A percentile compares a stretch with the other conserved stretches of the same genome.
These are phyloP conservation scores for Tetragnatha montana DNA, from an alignment of 2,888 invertebrate genomes.

Conservation along the genomic window DNA sequence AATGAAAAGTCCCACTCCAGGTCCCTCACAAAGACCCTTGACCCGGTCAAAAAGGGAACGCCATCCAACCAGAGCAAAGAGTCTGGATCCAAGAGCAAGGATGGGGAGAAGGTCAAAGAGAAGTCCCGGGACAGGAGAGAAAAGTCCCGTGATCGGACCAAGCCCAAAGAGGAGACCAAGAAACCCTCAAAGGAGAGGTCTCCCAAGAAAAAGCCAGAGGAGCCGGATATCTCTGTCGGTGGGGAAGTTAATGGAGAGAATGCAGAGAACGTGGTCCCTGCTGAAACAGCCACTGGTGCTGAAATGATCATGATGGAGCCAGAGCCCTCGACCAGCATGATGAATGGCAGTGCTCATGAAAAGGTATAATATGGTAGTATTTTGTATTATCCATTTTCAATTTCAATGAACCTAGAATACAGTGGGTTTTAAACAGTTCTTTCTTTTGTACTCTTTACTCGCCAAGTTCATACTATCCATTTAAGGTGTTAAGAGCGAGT, in stretches of 20 bases:
- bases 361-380: conserved; percentile 22
- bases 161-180: conserved; percentile 52
- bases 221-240: conserved; percentile 73
- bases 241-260: conserved; percentile 72
- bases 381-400: not conserved
- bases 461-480: not conserved
- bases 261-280: conserved; percentile 30
- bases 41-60: conserved; percentile 46
- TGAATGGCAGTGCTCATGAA: conserved; percentile 52
- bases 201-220: conserved; percentile 55
- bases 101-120: conserved; percentile 61
- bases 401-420: not conserved
- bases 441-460: not conserved
- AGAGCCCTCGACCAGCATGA: conserved; percentile 39
- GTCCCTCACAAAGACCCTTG: conserved; percentile 59
- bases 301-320: not conserved
- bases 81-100: conserved; percentile 28
- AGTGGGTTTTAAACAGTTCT: not conserved
- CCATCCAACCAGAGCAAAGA: conserved; percentile 38
- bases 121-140: conserved; percentile 62
- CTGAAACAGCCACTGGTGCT: not conserved
- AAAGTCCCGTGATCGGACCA: conserved; percentile 49
- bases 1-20: conserved; percentile 59
- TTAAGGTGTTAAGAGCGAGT: no score
- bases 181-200: conserved; percentile 71